These are phyloP conservation scores for Eubucco bourcierii DNA, from an alignment of 2,113 vertebrate genomes.

Conservation along the genomic window DNA sequence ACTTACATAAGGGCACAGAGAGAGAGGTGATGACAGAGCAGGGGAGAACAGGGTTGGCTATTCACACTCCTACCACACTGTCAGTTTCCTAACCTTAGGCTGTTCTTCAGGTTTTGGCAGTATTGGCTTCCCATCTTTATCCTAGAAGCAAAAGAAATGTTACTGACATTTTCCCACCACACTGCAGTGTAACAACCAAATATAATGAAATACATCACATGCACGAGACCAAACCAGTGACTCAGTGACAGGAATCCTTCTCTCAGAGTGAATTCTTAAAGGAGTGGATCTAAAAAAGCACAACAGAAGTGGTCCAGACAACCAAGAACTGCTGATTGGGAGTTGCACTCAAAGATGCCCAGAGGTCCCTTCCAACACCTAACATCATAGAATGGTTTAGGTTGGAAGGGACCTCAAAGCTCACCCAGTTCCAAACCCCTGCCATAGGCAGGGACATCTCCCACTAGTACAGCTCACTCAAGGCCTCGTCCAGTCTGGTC, in stretches of 20 bases:
- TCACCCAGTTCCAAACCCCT: no score
- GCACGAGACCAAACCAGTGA: not conserved
- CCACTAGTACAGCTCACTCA: no score
- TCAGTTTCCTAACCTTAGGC: constrained; percentile 70
- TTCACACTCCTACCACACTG: not conserved
- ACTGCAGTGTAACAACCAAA: not conserved
- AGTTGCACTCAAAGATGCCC: no score
- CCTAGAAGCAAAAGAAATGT: constrained; percentile 56
- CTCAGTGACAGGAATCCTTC: not conserved
- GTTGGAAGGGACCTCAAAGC: no score
- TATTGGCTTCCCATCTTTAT: constrained; percentile 75
- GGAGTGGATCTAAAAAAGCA: not conserved
- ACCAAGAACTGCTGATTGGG: not conserved
- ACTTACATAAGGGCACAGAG: not conserved
- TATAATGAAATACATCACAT: not conserved
- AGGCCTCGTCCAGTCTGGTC: no score
- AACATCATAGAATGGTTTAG: no score
- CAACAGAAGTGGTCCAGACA: not conserved
- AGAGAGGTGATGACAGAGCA: not conserved
- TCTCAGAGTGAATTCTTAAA: not conserved
- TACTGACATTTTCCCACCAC: not conserved
- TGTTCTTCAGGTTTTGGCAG: constrained; percentile 71
- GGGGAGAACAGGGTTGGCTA: not conserved
- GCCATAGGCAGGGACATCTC: no score
- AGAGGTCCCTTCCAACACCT: no score